These are phyloP conservation scores for Casuarius casuarius DNA, from an alignment of 2,113 vertebrate species.

Conservation along the genomic window DNA sequence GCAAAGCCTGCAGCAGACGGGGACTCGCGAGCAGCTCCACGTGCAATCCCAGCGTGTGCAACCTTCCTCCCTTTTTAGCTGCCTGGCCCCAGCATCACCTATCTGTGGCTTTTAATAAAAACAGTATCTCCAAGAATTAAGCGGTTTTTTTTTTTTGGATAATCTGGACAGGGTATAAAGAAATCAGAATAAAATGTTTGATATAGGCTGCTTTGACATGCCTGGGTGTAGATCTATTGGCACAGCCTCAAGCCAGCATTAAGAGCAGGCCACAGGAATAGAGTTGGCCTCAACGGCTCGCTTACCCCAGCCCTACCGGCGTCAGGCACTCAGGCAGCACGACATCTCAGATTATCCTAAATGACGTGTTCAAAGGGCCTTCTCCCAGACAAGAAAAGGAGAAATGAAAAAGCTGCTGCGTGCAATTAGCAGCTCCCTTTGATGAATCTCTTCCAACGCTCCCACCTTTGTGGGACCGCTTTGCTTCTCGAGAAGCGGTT, in stretches of 20 bases:
- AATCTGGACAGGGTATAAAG: background rate
- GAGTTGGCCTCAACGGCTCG: background rate
- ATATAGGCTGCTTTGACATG: background rate
- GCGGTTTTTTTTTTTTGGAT: background rate
- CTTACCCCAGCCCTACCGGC: background rate
- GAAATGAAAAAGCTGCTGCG: background rate
- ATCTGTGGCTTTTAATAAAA: background rate
- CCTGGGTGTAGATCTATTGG: background rate
- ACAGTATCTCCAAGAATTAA: background rate
- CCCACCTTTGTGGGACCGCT: background rate
- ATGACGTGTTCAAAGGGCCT: background rate
- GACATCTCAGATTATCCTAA: background rate
- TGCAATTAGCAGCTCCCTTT: slow-evolving; percentile 37
- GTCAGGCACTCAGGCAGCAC: background rate
- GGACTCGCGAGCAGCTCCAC: background rate
- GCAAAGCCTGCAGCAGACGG: background rate
- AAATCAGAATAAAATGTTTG: background rate
- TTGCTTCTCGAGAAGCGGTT: background rate
- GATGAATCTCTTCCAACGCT: background rate
- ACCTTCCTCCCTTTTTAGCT: background rate
- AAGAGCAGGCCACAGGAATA: rapidly evolving
- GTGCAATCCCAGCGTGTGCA: rapidly evolving
- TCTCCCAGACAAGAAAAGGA: background rate
- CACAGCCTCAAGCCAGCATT: background rate
- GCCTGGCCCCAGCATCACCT: background rate